phyloP scores from a whole-genome alignment of 1,140 invertebrate genomes.

The Drosophila nannoptera region DNA sequence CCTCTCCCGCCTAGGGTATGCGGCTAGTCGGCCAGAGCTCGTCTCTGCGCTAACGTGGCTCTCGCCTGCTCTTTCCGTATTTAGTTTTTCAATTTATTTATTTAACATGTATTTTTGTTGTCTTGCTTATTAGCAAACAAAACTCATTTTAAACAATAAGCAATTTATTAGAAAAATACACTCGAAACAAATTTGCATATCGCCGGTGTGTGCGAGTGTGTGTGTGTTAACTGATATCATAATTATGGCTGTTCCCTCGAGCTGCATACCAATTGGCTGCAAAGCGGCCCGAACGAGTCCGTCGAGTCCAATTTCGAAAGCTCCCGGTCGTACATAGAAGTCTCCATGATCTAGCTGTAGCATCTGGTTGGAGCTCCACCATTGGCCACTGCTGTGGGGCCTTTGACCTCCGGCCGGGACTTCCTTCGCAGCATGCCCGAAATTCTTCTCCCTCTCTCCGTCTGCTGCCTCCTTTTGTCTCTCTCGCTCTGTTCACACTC shows the following conservation, averaged over 20 bases:
- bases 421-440: no score
- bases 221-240: constrained; percentile 30
- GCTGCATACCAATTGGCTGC: constrained; percentile 40
- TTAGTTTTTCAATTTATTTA: constrained; percentile 43
- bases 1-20: no score
- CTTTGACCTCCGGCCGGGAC: no score
- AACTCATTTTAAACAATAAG: constrained; percentile 76
- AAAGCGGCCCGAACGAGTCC: constrained; percentile 24
- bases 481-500: background rate
- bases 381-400: no score
- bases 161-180: constrained; percentile 67
- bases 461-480: constrained; percentile 7
- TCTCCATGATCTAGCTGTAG: no score
- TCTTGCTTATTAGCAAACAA: constrained; percentile 67
- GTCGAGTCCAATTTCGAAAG: constrained; percentile 3
- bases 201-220: background rate
- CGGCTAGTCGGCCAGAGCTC: background rate
- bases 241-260: constrained; percentile 26
- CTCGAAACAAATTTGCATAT: constrained; percentile 67
- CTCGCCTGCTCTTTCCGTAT: constrained; percentile 29
- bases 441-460: no score
- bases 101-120: constrained; percentile 49
- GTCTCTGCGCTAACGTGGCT: background rate
- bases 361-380: no score
- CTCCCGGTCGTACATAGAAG: no score